phyloP scores from a whole-genome alignment of 2,797 vertebrate genomes.

The Microhierax caerulescens region DNA sequence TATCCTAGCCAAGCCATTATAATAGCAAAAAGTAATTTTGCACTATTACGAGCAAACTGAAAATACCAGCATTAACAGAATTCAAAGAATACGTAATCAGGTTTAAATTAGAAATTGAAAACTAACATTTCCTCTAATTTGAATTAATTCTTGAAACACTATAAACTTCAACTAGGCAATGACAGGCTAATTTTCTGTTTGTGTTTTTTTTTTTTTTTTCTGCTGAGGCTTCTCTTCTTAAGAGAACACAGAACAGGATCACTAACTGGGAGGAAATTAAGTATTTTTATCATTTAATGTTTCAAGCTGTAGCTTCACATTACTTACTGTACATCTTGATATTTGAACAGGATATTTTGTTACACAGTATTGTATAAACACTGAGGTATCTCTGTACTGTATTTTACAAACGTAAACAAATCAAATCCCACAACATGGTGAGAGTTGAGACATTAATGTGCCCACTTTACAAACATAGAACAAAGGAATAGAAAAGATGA shows the following conservation, averaged over 20 bases:
- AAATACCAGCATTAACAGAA: neutral
- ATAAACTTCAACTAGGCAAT: neutral
- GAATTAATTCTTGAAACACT: neutral
- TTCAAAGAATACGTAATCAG: neutral
- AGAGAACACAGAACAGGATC: neutral
- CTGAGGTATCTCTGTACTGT: neutral
- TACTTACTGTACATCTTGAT: neutral
- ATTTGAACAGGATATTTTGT: neutral
- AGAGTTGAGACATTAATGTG: neutral
- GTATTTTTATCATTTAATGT: neutral
- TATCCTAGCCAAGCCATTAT: neutral
- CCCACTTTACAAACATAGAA: neutral
- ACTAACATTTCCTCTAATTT: neutral
- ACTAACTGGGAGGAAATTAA: neutral
- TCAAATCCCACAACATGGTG: neutral
- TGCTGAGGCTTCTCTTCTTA: neutral
- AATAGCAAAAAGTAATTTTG: neutral
- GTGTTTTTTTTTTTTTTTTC: neutral
- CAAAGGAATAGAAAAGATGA: neutral
- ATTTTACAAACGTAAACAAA: neutral
- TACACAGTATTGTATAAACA: neutral
- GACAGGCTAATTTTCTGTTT: neutral
- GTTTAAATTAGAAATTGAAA: constrained; percentile 11
- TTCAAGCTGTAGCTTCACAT: neutral
- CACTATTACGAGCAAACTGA: neutral